Conservation (phyloP, 2,888 invertebrate species). For the Heteropelma amictum region DNA sequence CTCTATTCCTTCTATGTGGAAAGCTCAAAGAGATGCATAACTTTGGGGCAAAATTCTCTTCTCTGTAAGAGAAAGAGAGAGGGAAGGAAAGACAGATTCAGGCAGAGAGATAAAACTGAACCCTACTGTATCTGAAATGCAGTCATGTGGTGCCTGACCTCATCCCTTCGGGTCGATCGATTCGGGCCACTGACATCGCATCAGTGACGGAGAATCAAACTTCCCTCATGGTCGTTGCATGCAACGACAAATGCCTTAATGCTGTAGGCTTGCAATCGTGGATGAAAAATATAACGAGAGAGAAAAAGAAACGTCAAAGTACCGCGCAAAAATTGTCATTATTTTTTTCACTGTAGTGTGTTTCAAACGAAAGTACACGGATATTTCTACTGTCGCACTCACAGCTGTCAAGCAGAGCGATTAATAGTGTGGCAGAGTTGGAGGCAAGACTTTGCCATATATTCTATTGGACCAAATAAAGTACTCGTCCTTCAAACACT, state of each 20-base stretch:
- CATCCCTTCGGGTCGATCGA: conserved; percentile 36
- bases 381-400: too few species aligned
- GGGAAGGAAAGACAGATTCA: background rate
- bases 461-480: too few species aligned
- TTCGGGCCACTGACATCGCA: conserved; percentile 39
- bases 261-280: background rate
- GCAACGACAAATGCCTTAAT: conserved; percentile 31
- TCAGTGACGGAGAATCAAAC: conserved; percentile 30
- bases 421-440: too few species aligned
- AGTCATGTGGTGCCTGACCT: conserved; percentile 45
- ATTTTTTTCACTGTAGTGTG: background rate
- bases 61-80: background rate
- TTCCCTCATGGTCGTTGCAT: conserved; percentile 23
- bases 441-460: too few species aligned
- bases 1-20: background rate
- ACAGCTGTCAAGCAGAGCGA: too few species aligned
- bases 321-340: background rate
- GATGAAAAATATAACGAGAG: background rate
- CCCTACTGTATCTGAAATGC: conserved; percentile 20
- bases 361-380: too few species aligned
- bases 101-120: background rate
- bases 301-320: background rate
- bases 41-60: conserved; percentile 18
- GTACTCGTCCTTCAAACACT: too few species aligned
- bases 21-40: conserved; percentile 41